phyloP scores from a whole-genome alignment of 2,113 vertebrate species.

The Dissostichus mawsoni region DNA sequence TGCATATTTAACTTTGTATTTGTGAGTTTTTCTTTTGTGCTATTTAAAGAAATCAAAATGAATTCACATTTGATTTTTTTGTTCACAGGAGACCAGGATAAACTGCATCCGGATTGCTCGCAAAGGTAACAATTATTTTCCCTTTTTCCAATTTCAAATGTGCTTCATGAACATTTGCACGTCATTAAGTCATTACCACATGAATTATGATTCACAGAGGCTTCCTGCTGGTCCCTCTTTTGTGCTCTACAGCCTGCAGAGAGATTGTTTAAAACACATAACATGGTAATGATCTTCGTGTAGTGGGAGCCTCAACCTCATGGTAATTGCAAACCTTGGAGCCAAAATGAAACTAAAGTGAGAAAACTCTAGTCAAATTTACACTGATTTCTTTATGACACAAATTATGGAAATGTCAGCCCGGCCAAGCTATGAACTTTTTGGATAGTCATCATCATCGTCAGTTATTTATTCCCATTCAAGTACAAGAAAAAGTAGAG shows the following conservation, averaged over 20 bases:
- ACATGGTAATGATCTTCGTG: not conserved
- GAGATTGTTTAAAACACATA: not conserved
- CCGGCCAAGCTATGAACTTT: too few species aligned
- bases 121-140: constrained; percentile 88
- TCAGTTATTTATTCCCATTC: too few species aligned
- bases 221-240: not conserved
- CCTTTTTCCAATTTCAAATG: not conserved
- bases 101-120: constrained; percentile 94
- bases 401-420: too few species aligned
- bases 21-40: not conserved
- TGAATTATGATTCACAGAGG: not conserved
- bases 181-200: not conserved
- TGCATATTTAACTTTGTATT: too few species aligned
- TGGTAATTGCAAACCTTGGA: too few species aligned
- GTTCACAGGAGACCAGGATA: constrained; percentile 90
- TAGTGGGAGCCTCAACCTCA: not conserved
- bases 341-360: too few species aligned
- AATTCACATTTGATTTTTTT: constrained; percentile 41
- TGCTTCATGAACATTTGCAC: not conserved
- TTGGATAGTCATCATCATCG: too few species aligned
- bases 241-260: not conserved
- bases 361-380: too few species aligned
- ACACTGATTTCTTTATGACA: too few species aligned
- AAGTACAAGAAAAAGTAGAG: too few species aligned
- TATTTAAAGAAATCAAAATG: constrained; percentile 8